phyloP scores from a whole-genome alignment of 2,888 invertebrate species.

The Nomada goodeniana region DNA sequence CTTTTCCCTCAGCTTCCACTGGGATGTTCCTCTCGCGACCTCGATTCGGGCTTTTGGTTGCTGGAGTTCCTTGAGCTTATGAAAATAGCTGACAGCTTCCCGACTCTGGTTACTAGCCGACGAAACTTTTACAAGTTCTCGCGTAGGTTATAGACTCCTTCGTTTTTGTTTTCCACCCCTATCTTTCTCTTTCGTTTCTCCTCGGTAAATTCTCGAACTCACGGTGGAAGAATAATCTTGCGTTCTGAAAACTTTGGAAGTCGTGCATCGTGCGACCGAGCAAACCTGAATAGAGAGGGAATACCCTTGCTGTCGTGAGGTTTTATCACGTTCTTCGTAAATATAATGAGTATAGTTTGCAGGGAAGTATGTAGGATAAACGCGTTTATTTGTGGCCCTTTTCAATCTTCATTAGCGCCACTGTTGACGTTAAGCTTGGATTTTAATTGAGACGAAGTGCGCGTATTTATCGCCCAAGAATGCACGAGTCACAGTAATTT shows the following conservation, averaged over 20 bases:
- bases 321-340: background rate
- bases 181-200: background rate
- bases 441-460: no score
- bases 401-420: no score
- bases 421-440: no score
- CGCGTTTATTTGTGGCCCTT: no score
- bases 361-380: no score
- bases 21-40: conserved; percentile 41
- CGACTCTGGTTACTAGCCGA: conserved; percentile 67
- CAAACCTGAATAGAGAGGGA: background rate
- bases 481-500: no score
- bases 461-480: no score
- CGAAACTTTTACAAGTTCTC: conserved; percentile 63
- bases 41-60: conserved; percentile 65
- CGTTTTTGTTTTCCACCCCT: conserved; percentile 14
- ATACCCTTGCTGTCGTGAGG: background rate
- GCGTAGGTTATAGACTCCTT: conserved; percentile 20
- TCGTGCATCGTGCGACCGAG: background rate
- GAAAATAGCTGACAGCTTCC: conserved; percentile 69
- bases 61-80: conserved; percentile 63
- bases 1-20: conserved; percentile 38
- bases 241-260: background rate
- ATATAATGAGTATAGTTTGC: no score
- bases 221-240: conserved; percentile 12
- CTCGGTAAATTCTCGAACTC: conserved; percentile 15